Base-by-base conservation (phyloP, 2,888 invertebrate genomes). In the Drosophila colorata region DNA sequence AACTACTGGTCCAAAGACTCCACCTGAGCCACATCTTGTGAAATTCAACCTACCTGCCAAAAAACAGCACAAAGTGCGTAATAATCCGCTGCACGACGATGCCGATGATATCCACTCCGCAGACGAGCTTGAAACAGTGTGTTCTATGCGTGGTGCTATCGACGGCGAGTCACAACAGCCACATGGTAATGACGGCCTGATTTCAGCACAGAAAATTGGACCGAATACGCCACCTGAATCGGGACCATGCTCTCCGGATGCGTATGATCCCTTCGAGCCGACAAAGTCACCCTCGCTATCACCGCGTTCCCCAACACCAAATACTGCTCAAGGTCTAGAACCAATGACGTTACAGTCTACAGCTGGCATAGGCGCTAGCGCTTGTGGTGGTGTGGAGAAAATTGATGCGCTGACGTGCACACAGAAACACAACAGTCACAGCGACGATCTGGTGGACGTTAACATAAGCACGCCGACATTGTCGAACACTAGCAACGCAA, bases 211-310 rank as follows among this genome's bases (percentile, higher is more conserved):
- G 65, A 94, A 94, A 78, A 94, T 94, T 85, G 95, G 95, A 0
- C 96, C 96, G 0, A 95, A 95, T 87, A 96, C 96, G 4, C 95
- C 95, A 0, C 95, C 95, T 52, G 94, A 94, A 64, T 95, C 95
- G 7, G 95, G 95, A 0, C 95, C 95, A 0, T 95, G 95, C 69
- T 95, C 96, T 13, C 96, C 96, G 0, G 96, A 97, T 91, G 97
- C 95, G 3, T 97, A 97, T 92, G 97, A 97, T 94, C 97, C 97
- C 1, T 97, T 97, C 92, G 97, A 97, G 92, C 97, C 97, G 0
- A 97, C 97, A 8, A 96, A 96, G 91, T 97, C 97, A 0, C 92
- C 92, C 2, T 92, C 92, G 1, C 72, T 91, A 16, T 92, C 92
- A 3, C 91, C 92, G 1, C 89, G 91, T 2, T 92, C 92, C 2